Conservation (phyloP, 2,113 vertebrate species). For the Delphinapterus leucas region DNA sequence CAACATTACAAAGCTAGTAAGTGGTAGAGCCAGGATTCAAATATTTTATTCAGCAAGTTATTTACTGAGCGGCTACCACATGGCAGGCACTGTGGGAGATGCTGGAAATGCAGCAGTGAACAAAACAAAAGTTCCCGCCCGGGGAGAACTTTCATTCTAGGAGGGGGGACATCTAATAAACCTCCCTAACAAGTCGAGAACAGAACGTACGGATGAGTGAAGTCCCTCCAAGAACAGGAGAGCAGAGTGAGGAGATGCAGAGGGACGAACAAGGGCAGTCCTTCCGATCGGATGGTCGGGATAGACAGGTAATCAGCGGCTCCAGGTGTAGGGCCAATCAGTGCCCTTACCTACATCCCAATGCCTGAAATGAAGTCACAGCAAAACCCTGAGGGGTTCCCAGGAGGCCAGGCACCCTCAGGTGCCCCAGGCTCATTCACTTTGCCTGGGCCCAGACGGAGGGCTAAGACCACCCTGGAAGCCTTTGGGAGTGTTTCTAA, state of each 20-base stretch:
- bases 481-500: not conserved
- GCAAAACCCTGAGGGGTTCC: not conserved
- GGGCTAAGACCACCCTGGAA: not conserved
- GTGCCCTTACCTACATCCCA: not conserved
- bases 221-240: not conserved
- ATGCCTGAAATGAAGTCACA: not conserved
- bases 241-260: not conserved
- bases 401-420: not conserved
- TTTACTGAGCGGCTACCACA: not conserved
- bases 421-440: fast-evolving
- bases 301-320: not conserved
- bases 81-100: not conserved
- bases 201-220: fast-evolving
- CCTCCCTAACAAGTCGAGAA: fast-evolving
- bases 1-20: not conserved
- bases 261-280: not conserved
- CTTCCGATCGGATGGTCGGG: not conserved
- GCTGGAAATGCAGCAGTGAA: not conserved
- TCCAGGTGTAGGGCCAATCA: not conserved
- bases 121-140: not conserved
- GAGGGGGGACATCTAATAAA: too few species aligned
- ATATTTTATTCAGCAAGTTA: not conserved
- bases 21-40: not conserved
- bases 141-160: not conserved
- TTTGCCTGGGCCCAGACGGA: too few species aligned